A percentile compares a stretch with the other conserved stretches of the same genome.
Evolutionary conservation across 2,113 vertebrate genomes (phyloP).

Genomic region (Peromyscus californicus): DNA sequence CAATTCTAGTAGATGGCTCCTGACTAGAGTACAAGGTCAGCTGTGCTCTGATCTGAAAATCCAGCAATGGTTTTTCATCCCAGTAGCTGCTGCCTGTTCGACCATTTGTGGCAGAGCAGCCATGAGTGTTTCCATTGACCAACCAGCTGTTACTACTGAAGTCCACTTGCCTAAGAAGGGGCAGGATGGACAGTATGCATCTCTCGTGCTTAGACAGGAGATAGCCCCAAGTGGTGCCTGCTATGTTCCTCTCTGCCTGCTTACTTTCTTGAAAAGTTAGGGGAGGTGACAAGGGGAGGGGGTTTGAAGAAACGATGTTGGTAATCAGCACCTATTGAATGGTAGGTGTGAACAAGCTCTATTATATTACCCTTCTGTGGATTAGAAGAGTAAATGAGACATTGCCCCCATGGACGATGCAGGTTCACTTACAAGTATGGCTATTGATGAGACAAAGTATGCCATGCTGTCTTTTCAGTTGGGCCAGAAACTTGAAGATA

Average conservation of each 20-base stretch:
- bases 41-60: not conserved
- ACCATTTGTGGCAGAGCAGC: not conserved
- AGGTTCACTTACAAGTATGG: not conserved
- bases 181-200: not conserved
- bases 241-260: not conserved
- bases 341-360: not conserved
- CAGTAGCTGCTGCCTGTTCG: not conserved
- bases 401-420: not conserved
- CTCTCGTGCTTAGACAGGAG: not conserved
- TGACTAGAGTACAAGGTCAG: not conserved
- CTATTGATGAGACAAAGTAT: not conserved
- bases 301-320: not conserved
- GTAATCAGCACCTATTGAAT: not conserved
- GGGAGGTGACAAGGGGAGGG: not conserved
- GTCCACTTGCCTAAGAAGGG: not conserved
- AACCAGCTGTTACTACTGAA: no score
- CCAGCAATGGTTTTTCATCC: not conserved
- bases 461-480: not conserved
- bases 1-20: not conserved
- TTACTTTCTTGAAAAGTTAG: not conserved
- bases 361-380: not conserved
- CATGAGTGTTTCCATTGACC: rapidly evolving
- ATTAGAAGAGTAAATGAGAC: not conserved
- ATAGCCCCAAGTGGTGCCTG: rapidly evolving
- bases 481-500: not conserved